A percentile compares a stretch with the other conserved stretches of the same genome.
phyloP scores from a whole-genome alignment of 2,797 vertebrate species.

The Scolopax rusticola region DNA sequence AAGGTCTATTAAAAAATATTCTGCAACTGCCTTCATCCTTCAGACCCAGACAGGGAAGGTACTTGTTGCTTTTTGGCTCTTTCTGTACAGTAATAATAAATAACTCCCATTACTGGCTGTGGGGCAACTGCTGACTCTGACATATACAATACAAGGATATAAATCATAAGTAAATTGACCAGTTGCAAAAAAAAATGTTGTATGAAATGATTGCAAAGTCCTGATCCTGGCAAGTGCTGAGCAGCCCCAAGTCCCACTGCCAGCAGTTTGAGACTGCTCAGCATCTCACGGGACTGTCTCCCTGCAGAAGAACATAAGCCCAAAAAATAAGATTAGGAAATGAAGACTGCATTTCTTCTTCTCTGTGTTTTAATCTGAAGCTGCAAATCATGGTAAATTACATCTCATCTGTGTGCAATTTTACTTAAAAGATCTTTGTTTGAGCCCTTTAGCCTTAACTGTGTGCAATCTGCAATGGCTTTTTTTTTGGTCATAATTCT shows the following conservation, averaged over 20 bases:
- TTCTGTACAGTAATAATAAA: background rate
- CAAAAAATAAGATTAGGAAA: background rate
- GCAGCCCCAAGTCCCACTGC: background rate
- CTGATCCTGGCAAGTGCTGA: background rate
- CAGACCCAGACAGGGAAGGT: background rate
- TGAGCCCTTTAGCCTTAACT: conserved; percentile 10
- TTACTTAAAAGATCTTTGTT: conserved; percentile 25
- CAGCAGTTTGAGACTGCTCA: background rate
- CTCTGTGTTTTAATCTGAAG: background rate
- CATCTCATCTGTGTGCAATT: background rate
- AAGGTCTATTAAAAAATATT: background rate
- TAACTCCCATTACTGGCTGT: background rate
- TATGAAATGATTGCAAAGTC: background rate
- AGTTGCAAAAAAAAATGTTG: background rate
- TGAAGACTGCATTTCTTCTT: background rate
- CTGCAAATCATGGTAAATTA: conserved; percentile 1
- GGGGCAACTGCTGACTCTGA: conserved; percentile 8
- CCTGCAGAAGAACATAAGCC: background rate
- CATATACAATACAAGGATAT: background rate
- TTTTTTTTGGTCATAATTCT: background rate
- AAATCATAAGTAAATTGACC: conserved; percentile 12
- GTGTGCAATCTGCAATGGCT: background rate
- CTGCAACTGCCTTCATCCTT: background rate
- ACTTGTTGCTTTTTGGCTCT: conserved; percentile 11
- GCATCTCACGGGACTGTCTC: background rate